phyloP scores from a whole-genome alignment of 2,797 vertebrate genomes.

The Schizopygopsis malacanthus region DNA sequence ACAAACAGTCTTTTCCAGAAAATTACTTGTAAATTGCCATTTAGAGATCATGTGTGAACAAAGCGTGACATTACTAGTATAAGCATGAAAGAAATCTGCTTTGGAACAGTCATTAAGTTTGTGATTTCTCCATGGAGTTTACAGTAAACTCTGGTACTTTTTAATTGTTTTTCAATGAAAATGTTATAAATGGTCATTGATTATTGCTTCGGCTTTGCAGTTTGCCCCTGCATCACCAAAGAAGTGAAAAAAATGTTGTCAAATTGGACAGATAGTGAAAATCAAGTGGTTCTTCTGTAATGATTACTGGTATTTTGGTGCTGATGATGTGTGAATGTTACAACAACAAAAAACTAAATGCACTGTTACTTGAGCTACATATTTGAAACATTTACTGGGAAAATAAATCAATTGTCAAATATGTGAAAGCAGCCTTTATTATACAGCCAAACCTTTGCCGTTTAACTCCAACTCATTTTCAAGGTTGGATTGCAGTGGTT shows the following conservation, averaged over 20 bases:
- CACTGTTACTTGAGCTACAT: neutral
- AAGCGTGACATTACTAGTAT: neutral
- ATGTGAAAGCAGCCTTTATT: neutral
- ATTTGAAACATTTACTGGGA: neutral
- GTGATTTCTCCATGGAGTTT: neutral
- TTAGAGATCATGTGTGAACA: neutral
- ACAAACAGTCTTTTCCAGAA: neutral
- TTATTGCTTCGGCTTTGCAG: neutral
- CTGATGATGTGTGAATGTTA: neutral
- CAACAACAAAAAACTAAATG: neutral
- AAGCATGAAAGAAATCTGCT: neutral
- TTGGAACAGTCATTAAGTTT: neutral
- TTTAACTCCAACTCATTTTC: neutral
- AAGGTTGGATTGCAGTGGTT: neutral
- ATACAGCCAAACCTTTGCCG: neutral
- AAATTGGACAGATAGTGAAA: neutral
- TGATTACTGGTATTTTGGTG: neutral
- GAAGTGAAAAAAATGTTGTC: neutral
- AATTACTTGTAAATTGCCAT: neutral
- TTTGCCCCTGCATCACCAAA: neutral
- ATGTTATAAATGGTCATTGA: neutral
- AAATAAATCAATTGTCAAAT: neutral
- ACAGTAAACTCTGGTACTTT: neutral
- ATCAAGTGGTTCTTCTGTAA: neutral
- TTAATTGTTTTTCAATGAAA: neutral